Percentiles rank a stretch among this genome's conserved stretches.
phyloP scores from a whole-genome alignment of 2,888 invertebrate genomes.

The Pristionchus japonicus region DNA sequence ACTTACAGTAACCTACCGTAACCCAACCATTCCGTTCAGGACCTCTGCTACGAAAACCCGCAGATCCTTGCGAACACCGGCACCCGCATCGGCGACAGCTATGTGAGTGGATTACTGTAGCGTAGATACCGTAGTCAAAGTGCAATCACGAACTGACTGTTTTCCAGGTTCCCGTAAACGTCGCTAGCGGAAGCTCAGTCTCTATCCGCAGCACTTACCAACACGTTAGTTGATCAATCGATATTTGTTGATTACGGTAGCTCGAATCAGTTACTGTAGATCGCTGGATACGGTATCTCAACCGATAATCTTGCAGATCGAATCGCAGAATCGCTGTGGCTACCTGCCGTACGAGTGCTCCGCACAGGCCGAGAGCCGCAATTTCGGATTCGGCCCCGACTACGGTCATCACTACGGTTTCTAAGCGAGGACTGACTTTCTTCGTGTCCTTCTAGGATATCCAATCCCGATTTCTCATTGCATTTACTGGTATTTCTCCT shows the following conservation, averaged over 20 bases:
- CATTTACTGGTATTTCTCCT: slow-evolving; percentile 14
- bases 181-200: neutral
- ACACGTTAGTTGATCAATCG: neutral
- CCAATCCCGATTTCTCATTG: slow-evolving; percentile 28
- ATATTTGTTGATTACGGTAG: neutral
- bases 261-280: neutral
- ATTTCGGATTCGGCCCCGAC: slow-evolving; percentile 40
- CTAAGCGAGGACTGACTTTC: slow-evolving; percentile 25
- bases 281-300: neutral
- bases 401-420: slow-evolving; percentile 40
- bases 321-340: slow-evolving; percentile 10
- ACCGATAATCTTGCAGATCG: neutral
- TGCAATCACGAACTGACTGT: neutral
- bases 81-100: slow-evolving; percentile 25
- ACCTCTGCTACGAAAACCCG: slow-evolving; percentile 31
- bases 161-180: neutral
- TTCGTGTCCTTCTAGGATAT: neutral
- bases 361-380: neutral
- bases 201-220: slow-evolving; percentile 28
- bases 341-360: slow-evolving; percentile 31
- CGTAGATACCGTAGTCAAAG: neutral
- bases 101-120: slow-evolving; percentile 5
- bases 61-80: neutral
- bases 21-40: neutral
- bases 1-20: neutral